Conservation (phyloP, 1,140 invertebrate species). For the Aphaenogaster ashmeadi region DNA sequence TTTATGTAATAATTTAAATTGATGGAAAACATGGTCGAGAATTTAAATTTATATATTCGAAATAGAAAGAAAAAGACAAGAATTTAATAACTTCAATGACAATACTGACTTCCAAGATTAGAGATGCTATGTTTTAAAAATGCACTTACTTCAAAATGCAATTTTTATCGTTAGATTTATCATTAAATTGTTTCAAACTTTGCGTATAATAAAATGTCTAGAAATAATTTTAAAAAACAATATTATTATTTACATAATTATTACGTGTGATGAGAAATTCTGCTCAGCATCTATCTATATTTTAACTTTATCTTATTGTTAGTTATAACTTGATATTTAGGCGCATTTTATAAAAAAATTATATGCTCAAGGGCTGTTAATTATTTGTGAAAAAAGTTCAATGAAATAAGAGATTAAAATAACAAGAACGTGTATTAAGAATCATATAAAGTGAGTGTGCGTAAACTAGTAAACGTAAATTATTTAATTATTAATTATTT, state of each 20-base stretch:
- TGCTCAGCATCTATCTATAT: not conserved
- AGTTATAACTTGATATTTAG: slow-evolving; percentile 13
- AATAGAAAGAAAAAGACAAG: not conserved
- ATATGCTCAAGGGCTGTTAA: not conserved
- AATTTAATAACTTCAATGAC: not conserved
- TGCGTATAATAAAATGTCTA: not conserved
- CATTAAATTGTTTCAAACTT: not conserved
- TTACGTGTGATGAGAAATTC: not conserved
- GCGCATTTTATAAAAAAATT: not conserved
- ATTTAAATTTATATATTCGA: not conserved
- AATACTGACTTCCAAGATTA: not conserved
- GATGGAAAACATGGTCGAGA: not conserved
- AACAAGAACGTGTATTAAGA: not conserved
- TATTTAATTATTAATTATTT: not conserved
- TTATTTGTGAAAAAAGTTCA: not conserved
- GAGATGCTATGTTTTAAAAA: not conserved
- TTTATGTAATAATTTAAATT: not conserved
- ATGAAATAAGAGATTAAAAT: not conserved
- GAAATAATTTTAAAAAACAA: too few relatives aligned
- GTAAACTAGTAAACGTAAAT: not conserved
- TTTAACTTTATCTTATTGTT: not conserved
- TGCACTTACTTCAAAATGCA: not conserved
- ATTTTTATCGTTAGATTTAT: not conserved
- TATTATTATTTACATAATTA: not conserved
- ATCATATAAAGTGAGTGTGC: not conserved